Conservation (phyloP, 2,888 invertebrate species). For the Cyclophora albipunctata region DNA sequence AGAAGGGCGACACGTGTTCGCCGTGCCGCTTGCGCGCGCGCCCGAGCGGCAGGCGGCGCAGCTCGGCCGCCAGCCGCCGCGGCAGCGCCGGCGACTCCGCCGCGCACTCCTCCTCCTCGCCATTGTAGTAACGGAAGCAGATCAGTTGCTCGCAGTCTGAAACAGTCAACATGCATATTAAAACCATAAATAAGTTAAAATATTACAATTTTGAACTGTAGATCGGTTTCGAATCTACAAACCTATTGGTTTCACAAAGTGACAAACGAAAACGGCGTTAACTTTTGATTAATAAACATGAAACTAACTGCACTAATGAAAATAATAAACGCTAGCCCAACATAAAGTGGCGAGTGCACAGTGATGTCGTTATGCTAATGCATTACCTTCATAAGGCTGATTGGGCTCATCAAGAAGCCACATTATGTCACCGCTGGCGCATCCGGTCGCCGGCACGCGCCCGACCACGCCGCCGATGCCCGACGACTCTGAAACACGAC, state of each 20-base stretch:
- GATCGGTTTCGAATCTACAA: too few relatives aligned
- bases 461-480: conserved; percentile 52
- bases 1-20: conserved; percentile 63
- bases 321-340: too few relatives aligned
- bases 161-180: conserved; percentile 28
- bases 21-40: conserved; percentile 65
- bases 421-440: conserved; percentile 78
- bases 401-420: conserved; percentile 82
- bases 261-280: too few relatives aligned
- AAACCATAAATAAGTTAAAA: background rate
- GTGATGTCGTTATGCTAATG: too few relatives aligned
- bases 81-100: conserved; percentile 76
- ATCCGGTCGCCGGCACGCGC: conserved; percentile 74
- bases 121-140: conserved; percentile 82
- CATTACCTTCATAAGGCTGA: conserved; percentile 77
- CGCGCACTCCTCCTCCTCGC: conserved; percentile 77
- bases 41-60: conserved; percentile 73
- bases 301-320: too few relatives aligned
- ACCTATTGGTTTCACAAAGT: too few relatives aligned
- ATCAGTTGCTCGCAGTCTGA: conserved; percentile 80
- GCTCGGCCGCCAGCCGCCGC: conserved; percentile 70
- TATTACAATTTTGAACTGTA: background rate
- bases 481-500: conserved; percentile 55
- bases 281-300: too few relatives aligned
- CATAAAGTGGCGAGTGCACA: too few relatives aligned